These are phyloP conservation scores for Drosophila varians DNA, from an alignment of 1,140 invertebrate species.

Conservation along the genomic window DNA sequence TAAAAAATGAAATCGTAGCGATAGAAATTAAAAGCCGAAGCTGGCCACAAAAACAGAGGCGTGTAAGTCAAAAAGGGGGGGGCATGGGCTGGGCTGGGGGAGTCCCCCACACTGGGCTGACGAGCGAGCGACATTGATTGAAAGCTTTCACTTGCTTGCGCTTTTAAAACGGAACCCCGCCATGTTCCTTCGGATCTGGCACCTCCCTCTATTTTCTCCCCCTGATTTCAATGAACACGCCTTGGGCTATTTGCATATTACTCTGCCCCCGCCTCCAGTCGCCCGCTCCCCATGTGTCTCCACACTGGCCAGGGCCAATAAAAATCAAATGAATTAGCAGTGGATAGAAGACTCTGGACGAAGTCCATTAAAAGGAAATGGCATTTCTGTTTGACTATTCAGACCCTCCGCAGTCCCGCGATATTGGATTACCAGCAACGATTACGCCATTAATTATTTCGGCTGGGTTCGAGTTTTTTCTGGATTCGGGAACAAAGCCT, in stretches of 20 bases:
- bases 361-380: conserved; percentile 23
- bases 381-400: conserved; percentile 20
- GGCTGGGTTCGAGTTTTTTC: not conserved
- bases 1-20: conserved; percentile 55
- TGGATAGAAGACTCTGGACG: not conserved
- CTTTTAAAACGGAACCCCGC: conserved; percentile 60
- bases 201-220: not conserved
- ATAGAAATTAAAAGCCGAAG: conserved; percentile 67
- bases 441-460: conserved; percentile 3
- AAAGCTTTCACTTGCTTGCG: conserved; percentile 77
- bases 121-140: conserved; percentile 65
- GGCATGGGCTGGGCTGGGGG: not conserved
- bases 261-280: conserved; percentile 6
- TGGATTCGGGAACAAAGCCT: not conserved
- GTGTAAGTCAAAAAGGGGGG: conserved; percentile 3
- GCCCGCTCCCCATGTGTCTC: not conserved
- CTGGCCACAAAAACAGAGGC: conserved; percentile 26
- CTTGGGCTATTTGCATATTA: conserved; percentile 61
- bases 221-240: conserved; percentile 11
- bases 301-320: conserved; percentile 6
- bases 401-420: not conserved
- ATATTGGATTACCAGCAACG: not conserved
- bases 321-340: conserved; percentile 42
- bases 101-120: no score
- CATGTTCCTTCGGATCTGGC: conserved; percentile 12